Evolutionary conservation across 2,113 vertebrate genomes (phyloP), one percentile per base, ranked within the genome.

Genomic region (Thalassoma bifasciatum): DNA sequence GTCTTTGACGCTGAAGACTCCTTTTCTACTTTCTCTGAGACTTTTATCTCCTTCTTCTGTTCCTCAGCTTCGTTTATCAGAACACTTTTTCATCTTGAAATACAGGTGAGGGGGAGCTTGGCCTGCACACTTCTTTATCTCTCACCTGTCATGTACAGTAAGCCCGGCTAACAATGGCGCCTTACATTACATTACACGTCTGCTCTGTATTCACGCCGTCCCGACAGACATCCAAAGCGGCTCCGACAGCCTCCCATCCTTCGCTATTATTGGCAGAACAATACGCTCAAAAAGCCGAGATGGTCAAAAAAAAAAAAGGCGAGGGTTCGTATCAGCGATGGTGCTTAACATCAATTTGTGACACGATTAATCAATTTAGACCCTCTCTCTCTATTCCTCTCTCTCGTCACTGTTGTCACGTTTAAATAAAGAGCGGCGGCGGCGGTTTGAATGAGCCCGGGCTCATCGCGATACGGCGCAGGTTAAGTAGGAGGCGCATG

Each of bases 401-500:
- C 57, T 49, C 73, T 62, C 65, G 73, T 83, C 72, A 65, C 77
- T 51, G 76, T 79, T 62, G 40, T 75, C 74, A 52, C 75, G 66
- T 73, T 79, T 78, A 82, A 88, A 84, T 84, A 63, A 88, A 84
- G 81, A 79, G 66, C 50, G 52, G 49, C 13, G 52, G 49, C 13
- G 47, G 68, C 64, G 52, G 74, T 87, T 81, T 90, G 86, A 93
- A 86, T 71, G 85, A 81, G 85, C 73, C 26, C 52, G 67, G 72
- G 89, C 91, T 91, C 87, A 92, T 91, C 90, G 72, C 17, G 93
- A 93, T 94, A 93, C 34, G 84, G 81, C 59, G 84, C 83, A 89
- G 93, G 92, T 94, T 93, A 94, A 94, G 92, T 92, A 87, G 89
- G 86, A 87, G 70, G 79, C 68, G 82, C 86, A 26, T 85, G 88